Base-by-base conservation (phyloP, 2,888 invertebrate species). In the Conomelus anceps region DNA sequence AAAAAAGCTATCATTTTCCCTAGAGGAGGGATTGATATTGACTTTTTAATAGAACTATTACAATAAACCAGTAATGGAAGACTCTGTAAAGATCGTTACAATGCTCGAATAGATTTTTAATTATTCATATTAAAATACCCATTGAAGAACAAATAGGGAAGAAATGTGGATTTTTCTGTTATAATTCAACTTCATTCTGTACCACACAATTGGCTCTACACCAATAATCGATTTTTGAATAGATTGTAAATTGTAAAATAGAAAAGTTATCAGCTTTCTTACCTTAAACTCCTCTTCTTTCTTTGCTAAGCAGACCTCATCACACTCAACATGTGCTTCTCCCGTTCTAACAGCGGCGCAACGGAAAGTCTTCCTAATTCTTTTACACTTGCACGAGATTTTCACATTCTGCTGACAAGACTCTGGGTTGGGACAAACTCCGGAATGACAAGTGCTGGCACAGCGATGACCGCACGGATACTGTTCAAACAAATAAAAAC, bases 391-490 rank as follows among this genome's bases (percentile, higher is more conserved):
- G 92, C 98, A 98, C 89, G 95, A 94, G 0, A 97, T 93, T 93
- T 96, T 97, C 0, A 98, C 95, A 93, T 97, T 98, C 92, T 97
- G 97, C 89, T 95, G 95, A 92, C 98, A 98, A 0, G 93, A 93
- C 90, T 96, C 95, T 6, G 94, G 93, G 90, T 95, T 94, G 0
- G 95, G 94, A 92, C 98, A 98, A 0, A 93, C 92, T 0, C 97
- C 97, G 0, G 95, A 93, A 92, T 98, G 98, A 91, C 98, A 98
- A 85, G 94, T 94, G 9, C 95, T 94, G 41, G 94, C 94, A 92
- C 98, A 98, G 9, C 97, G 96, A 93, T 99, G 98, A 0, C 97
- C 97, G 93, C 98, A 99, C 9, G 95, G 93, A 92, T 97, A 95
- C 96, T 98, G 92, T 29, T 20, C 86, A 24, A 24, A 29, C n/a